Evolutionary conservation across 2,113 vertebrate species (phyloP).

Genomic region (Apistogramma diplotaenia): DNA sequence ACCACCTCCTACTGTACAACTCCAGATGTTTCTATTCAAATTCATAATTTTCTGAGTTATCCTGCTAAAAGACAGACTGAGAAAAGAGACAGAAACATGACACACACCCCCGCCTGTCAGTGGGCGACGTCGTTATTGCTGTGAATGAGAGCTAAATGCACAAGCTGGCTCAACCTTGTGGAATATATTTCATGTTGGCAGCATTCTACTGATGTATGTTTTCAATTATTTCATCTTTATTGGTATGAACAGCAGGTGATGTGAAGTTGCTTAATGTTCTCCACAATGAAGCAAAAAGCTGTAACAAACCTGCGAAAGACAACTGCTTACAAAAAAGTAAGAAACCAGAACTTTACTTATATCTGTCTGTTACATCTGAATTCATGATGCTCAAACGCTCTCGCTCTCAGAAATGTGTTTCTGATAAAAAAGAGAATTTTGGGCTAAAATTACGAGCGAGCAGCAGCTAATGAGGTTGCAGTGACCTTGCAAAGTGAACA

Average conservation of each 20-base stretch:
- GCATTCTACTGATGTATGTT: neutral
- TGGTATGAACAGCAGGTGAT: neutral
- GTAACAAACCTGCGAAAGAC: too few species aligned
- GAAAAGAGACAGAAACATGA: too few species aligned
- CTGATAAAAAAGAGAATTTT: neutral
- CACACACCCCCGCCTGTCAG: too few species aligned
- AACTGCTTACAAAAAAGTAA: neutral
- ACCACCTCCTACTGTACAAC: too few species aligned
- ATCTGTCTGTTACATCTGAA: neutral
- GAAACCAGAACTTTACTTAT: neutral
- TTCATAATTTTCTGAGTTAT: too few species aligned
- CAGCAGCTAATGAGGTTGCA: neutral
- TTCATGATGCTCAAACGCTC: neutral
- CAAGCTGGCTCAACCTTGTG: neutral
- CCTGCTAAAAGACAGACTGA: too few species aligned
- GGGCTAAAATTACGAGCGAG: neutral
- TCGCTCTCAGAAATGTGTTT: neutral
- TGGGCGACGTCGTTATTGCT: neutral
- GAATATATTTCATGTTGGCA: neutral
- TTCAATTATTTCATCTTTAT: neutral
- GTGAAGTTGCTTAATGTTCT: neutral
- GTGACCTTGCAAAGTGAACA: neutral
- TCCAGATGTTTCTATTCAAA: too few species aligned
- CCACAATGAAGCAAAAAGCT: neutral
- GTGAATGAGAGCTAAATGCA: neutral